phyloP scores from a whole-genome alignment of 2,113 vertebrate species.

The Oncorhynchus tshawytscha region DNA sequence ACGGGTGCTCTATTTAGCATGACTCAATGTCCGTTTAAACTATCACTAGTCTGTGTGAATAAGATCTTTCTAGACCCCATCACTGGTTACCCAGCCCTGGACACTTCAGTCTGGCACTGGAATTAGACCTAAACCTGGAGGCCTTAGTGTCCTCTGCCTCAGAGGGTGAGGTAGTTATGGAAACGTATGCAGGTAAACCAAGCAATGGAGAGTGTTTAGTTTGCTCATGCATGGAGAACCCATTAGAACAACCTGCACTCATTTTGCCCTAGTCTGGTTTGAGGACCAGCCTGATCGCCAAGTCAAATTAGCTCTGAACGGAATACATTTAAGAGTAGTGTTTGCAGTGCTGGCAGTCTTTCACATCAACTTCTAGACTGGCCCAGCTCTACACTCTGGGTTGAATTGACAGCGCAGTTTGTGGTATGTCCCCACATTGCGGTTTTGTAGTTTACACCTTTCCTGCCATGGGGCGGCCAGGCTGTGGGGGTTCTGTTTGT shows the following conservation, averaged over 20 bases:
- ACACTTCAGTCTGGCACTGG: background rate
- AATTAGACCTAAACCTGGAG: background rate
- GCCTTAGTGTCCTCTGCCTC: background rate
- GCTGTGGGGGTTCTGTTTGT: constrained; percentile 59
- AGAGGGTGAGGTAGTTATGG: background rate
- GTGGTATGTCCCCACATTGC: constrained; percentile 22
- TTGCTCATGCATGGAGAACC: background rate
- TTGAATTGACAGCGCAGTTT: background rate
- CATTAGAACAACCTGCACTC: background rate
- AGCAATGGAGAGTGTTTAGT: background rate
- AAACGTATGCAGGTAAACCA: background rate
- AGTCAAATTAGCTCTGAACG: background rate
- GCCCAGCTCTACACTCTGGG: background rate
- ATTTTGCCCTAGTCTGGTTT: background rate
- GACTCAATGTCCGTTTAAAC: background rate
- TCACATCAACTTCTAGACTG: background rate
- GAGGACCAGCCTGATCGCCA: background rate
- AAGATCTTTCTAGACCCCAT: background rate
- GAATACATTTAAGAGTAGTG: background rate
- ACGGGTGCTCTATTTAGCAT: background rate
- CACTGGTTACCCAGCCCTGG: background rate
- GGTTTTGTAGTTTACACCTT: constrained; percentile 53
- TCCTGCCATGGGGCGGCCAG: constrained; percentile 27
- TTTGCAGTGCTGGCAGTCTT: background rate
- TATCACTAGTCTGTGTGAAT: background rate